Conservation (phyloP, 2,113 vertebrate genomes). For the Myotis davidii region DNA sequence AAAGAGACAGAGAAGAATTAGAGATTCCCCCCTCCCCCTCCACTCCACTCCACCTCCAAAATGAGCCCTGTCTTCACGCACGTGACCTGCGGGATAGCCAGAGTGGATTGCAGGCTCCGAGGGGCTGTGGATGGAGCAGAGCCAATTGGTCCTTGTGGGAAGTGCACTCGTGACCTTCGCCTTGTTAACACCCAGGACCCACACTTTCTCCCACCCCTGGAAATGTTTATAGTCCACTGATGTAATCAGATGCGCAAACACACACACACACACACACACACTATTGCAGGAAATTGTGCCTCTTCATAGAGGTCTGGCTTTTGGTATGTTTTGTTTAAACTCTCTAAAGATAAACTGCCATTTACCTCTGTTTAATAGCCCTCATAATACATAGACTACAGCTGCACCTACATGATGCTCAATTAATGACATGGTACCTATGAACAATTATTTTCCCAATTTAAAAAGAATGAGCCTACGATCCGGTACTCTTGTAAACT, state of each 20-base stretch:
- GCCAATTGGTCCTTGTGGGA: constrained; percentile 18
- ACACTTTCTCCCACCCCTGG: constrained; percentile 57
- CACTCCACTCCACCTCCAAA: background rate
- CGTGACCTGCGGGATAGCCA: background rate
- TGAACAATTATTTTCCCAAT: background rate
- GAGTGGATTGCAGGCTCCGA: background rate
- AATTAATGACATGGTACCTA: background rate
- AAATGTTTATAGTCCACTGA: constrained; percentile 63
- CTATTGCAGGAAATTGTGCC: constrained; percentile 59
- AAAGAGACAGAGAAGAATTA: background rate
- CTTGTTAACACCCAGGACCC: constrained; percentile 54
- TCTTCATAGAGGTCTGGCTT: constrained; percentile 68
- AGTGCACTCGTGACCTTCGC: constrained; percentile 55
- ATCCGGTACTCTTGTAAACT: background rate
- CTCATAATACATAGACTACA: background rate
- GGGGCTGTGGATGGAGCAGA: background rate
- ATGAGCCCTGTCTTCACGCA: background rate
- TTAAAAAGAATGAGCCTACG: background rate
- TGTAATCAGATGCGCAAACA: constrained; percentile 39
- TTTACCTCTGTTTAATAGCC: constrained; percentile 61
- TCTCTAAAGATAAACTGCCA: constrained; percentile 58
- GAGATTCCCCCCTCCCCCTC: too few species aligned
- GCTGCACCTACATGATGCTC: background rate
- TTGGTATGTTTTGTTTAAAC: constrained; percentile 64
- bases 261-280: background rate